These are phyloP conservation scores for Penaeus monodon DNA, from an alignment of 2,888 invertebrate species.

Conservation along the genomic window DNA sequence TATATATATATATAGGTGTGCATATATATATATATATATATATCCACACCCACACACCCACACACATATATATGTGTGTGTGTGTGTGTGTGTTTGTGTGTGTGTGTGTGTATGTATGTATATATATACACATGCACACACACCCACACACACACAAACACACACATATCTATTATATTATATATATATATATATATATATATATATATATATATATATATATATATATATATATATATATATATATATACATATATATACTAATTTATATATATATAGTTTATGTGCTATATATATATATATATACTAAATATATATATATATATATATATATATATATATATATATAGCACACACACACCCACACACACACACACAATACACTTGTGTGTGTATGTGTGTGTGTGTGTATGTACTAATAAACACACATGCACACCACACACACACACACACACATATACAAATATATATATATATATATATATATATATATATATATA, in stretches of 20 bases:
- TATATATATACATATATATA: background rate
- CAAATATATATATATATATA: too few relatives aligned
- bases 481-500: too few relatives aligned
- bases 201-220: background rate
- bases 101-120: background rate
- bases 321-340: constrained; percentile 5
- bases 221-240: constrained; percentile 8
- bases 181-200: background rate
- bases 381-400: background rate
- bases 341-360: too few relatives aligned
- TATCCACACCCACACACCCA: too few relatives aligned
- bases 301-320: constrained; percentile 1
- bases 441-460: too few relatives aligned
- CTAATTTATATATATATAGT: background rate
- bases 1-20: too few relatives aligned
- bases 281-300: background rate
- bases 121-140: background rate
- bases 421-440: too few relatives aligned
- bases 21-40: too few relatives aligned
- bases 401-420: background rate
- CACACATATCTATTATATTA: background rate
- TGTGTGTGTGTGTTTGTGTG: background rate
- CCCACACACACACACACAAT: too few relatives aligned
- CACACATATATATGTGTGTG: background rate
- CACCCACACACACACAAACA: background rate